Percentiles rank a stretch among this genome's conserved stretches.
These are phyloP conservation scores for Chamaea fasciata DNA, from an alignment of 2,113 vertebrate genomes.

Conservation along the genomic window DNA sequence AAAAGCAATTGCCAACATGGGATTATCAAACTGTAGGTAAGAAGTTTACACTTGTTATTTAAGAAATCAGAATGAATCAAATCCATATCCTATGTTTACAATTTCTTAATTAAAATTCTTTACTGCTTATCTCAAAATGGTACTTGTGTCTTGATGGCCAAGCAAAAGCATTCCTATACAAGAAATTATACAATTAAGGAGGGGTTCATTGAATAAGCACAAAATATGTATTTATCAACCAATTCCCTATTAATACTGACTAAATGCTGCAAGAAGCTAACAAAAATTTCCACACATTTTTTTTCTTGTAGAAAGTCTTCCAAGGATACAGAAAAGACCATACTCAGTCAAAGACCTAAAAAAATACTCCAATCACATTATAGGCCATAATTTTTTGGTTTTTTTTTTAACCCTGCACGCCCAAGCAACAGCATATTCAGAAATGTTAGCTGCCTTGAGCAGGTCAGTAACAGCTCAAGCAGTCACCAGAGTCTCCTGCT, in stretches of 20 bases:
- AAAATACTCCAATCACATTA: not conserved
- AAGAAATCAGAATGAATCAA: not conserved
- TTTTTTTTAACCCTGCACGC: not conserved
- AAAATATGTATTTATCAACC: not conserved
- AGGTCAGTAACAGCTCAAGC: not conserved
- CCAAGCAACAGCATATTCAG: not conserved
- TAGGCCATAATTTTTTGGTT: not conserved
- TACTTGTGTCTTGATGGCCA: not conserved
- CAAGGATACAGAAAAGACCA: not conserved
- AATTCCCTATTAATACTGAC: not conserved
- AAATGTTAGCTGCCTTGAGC: not conserved
- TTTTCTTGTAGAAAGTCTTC: not conserved
- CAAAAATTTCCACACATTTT: not conserved
- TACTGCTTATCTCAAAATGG: not conserved
- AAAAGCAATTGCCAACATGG: not conserved
- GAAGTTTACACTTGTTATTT: not conserved
- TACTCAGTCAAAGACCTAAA: not conserved
- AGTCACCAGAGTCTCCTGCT: not conserved
- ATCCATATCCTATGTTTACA: not conserved
- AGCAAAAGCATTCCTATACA: not conserved
- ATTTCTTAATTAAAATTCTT: not conserved
- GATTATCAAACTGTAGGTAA: not conserved
- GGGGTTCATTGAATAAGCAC: not conserved
- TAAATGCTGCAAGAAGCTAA: not conserved
- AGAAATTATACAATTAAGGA: not conserved